Percentiles rank a stretch among this genome's conserved stretches.
Evolutionary conservation across 2,888 invertebrate genomes (phyloP).

Genomic region (Cenopis cana): DNA sequence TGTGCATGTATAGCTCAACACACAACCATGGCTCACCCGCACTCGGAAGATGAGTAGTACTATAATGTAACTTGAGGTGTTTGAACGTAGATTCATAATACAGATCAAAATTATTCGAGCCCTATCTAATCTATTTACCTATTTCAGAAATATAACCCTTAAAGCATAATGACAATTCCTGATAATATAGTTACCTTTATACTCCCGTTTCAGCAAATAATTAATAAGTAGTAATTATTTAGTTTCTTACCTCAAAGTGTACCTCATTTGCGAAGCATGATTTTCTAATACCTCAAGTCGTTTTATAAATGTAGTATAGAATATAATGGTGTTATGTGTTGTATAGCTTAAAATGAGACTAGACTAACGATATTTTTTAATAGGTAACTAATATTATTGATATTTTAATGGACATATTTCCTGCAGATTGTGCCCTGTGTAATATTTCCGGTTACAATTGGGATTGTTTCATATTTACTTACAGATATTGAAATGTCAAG

Average conservation of each 20-base stretch:
- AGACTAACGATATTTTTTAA: constrained; percentile 19
- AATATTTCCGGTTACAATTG: not conserved
- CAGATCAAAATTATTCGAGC: not conserved
- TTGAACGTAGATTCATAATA: constrained; percentile 2
- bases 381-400: not conserved
- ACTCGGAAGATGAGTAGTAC: too few relatives aligned
- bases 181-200: too few relatives aligned
- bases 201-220: not conserved
- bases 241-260: constrained; percentile 10
- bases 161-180: too few relatives aligned
- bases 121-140: too few relatives aligned
- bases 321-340: constrained; percentile 26
- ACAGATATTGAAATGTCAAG: not conserved
- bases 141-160: too few relatives aligned
- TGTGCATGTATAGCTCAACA: too few relatives aligned
- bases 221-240: not conserved
- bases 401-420: constrained; percentile 40
- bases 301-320: constrained; percentile 13
- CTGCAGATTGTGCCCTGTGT: constrained; percentile 39
- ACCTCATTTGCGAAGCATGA: not conserved
- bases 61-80: constrained; percentile 12
- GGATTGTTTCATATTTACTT: not conserved
- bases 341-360: constrained; percentile 26
- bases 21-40: too few relatives aligned
- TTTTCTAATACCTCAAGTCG: constrained; percentile 16